phyloP scores from a whole-genome alignment of 2,888 invertebrate species.

The Hypomecis atomaria region DNA sequence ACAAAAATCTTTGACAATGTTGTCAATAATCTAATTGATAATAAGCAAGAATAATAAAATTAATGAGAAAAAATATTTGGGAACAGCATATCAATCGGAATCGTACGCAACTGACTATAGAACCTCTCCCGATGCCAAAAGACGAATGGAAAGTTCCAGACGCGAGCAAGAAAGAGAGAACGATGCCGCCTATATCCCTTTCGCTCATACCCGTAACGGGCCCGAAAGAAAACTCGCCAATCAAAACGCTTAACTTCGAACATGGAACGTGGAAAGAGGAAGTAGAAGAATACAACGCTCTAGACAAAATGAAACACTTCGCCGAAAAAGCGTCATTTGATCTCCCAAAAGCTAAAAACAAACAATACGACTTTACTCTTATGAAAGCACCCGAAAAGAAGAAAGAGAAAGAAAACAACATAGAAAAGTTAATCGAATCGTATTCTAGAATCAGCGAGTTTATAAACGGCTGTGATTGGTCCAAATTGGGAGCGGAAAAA shows the following conservation, averaged over 20 bases:
- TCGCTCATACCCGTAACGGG: constrained; percentile 77
- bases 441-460: constrained; percentile 80
- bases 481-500: constrained; percentile 64
- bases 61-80: constrained; percentile 61
- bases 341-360: constrained; percentile 71
- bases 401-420: constrained; percentile 63
- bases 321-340: constrained; percentile 80
- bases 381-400: constrained; percentile 50
- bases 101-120: constrained; percentile 79
- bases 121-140: constrained; percentile 70
- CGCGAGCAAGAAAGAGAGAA: constrained; percentile 64
- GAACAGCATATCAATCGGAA: constrained; percentile 83
- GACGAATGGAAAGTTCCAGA: constrained; percentile 76
- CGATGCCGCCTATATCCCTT: constrained; percentile 78
- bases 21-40: constrained; percentile 82
- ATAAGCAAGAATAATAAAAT: constrained; percentile 63
- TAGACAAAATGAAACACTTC: constrained; percentile 82
- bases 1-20: constrained; percentile 69
- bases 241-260: constrained; percentile 68
- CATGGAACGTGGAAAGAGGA: constrained; percentile 68
- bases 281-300: constrained; percentile 75
- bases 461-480: constrained; percentile 81
- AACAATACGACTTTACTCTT: constrained; percentile 61
- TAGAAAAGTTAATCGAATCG: constrained; percentile 74
- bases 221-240: constrained; percentile 69